Base-by-base conservation (phyloP, 1,140 invertebrate genomes). In the Megalopta genalis region DNA sequence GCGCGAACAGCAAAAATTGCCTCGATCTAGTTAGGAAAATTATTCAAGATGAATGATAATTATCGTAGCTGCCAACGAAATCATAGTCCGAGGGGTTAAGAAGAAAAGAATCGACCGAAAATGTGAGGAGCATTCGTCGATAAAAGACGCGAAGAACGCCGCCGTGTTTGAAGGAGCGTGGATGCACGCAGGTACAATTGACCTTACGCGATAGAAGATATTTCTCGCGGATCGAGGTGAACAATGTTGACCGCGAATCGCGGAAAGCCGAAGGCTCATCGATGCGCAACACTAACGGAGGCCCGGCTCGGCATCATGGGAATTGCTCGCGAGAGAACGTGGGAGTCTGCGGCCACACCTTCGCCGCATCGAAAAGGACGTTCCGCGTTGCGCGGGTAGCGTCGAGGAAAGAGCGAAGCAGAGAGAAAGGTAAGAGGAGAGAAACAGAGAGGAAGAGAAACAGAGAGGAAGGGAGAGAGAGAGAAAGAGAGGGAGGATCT, bases 291-390 rank as follows among this genome's bases (percentile, higher is more conserved):
- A 23, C 71, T 71, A 80, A 65, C 57, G 57, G 39, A 21, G 32
- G 32, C 57, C 21, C n/a, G 0, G 46, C 69, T 46, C n/a, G 49
- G 27, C 65, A 82, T 76, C 71, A 85, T 86, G 72, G 80, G 80
- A 86, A 85, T 86, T 71, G 52, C 37, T 71, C 72, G 70, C 39
- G 39, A 72, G 7, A 65, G 83, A 86, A 82, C 84, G 84, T 86
- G 84, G 84, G 80, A 86, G 84, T 86, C 64, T 39, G 39, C 66
- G 8, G 83, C 84, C 84, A 86, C 84, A 82, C 84, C 84, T 85
- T 78, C 79, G 59, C 32, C 59, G 69, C 59, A 72, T 54, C 69
- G 76, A 83, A 79, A 81, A 75, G 67, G 71, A 85, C 64, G 76
- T 64, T 54, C 27, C 39, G 63, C 59, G 66, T 60, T 60, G 32